Conservation (phyloP, 2,113 vertebrate genomes). For the Pan paniscus region DNA sequence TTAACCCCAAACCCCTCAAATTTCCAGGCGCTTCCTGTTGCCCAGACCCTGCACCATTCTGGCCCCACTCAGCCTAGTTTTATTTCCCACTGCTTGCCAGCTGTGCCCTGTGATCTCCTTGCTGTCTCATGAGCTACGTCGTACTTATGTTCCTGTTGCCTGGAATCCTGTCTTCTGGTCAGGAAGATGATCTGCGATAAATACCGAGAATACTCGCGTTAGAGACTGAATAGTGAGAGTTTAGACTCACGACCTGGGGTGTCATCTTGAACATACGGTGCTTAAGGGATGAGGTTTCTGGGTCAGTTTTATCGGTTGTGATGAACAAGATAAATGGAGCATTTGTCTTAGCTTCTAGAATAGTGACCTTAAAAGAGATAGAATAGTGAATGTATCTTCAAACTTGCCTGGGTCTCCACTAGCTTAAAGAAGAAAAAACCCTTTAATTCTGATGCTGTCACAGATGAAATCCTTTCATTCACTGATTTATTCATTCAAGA, state of each 20-base stretch:
- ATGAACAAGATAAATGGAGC: not conserved
- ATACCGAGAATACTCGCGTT: not conserved
- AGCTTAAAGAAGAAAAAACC: not conserved
- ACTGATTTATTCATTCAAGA: not conserved
- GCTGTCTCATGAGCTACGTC: not conserved
- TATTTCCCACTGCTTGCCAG: not conserved
- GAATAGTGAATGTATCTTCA: not conserved
- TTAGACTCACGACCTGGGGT: not conserved
- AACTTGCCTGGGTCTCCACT: not conserved
- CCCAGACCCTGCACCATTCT: not conserved
- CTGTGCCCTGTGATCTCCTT: not conserved
- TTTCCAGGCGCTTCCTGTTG: not conserved
- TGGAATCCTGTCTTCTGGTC: not conserved
- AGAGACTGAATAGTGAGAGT: not conserved
- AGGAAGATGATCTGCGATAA: not conserved
- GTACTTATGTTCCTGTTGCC: not conserved
- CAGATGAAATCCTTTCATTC: not conserved
- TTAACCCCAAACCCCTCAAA: not conserved
- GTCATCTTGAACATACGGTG: slow-evolving; percentile 1
- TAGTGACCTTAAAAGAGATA: not conserved
- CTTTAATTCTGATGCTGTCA: not conserved
- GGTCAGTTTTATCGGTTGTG: not conserved
- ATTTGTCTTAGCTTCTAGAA: slow-evolving; percentile 41
- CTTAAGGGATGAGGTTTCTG: not conserved
- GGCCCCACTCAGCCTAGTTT: not conserved